A percentile compares a stretch with the other conserved stretches of the same genome.
Evolutionary conservation across 1,140 invertebrate genomes (phyloP).

Genomic region (Pachyrhynchus sulphureomaculatus): DNA sequence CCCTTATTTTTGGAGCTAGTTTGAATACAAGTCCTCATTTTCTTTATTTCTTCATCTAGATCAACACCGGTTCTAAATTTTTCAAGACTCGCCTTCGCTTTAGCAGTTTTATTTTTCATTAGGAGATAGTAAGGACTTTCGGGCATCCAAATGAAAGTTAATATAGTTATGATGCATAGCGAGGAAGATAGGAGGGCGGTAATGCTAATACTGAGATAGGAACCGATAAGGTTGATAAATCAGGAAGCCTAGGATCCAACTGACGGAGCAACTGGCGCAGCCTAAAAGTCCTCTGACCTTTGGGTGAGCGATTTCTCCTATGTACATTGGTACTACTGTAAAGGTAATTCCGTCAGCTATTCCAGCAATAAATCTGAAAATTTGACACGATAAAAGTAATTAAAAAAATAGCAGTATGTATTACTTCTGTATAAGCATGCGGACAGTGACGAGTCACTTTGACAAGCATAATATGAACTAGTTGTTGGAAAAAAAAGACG

Average conservation of each 20-base stretch:
- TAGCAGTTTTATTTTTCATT: constrained; percentile 58
- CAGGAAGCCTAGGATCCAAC: constrained; percentile 62
- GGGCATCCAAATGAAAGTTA: constrained; percentile 69
- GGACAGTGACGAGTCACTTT: no score
- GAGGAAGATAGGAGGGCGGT: constrained; percentile 61
- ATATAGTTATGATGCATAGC: constrained; percentile 61
- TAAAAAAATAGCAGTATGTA: no score
- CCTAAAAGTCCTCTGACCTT: constrained; percentile 63
- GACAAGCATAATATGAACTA: no score
- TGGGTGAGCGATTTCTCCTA: constrained; percentile 67
- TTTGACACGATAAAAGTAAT: no score
- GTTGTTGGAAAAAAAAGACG: no score
- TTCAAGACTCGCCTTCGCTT: constrained; percentile 62
- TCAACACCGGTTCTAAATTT: constrained; percentile 61
- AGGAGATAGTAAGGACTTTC: constrained; percentile 76
- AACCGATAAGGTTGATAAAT: constrained; percentile 67
- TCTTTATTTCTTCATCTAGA: constrained; percentile 62
- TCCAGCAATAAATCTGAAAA: constrained; percentile 57
- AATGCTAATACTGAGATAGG: constrained; percentile 59
- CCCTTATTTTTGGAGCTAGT: constrained; percentile 46
- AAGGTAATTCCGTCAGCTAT: constrained; percentile 68
- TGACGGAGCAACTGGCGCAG: constrained; percentile 40
- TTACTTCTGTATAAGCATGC: no score
- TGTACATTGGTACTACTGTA: constrained; percentile 64
- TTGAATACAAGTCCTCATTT: constrained; percentile 61